Conservation (phyloP, 2,888 invertebrate genomes). For the Portevinia maculata region DNA sequence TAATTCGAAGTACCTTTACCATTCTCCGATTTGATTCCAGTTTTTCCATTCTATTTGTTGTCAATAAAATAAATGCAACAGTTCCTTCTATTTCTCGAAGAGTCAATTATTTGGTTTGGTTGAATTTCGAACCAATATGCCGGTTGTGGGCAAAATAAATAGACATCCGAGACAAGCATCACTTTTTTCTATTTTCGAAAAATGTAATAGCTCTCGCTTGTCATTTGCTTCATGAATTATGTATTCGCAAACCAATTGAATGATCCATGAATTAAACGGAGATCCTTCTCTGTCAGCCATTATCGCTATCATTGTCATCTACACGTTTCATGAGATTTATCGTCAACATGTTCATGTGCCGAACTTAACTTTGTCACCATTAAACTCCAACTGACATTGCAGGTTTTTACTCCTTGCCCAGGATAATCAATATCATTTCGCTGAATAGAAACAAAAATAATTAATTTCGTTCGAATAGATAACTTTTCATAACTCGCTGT, state of each 20-base stretch:
- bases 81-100: too few species aligned
- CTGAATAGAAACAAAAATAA: slow-evolving; percentile 53
- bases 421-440: slow-evolving; percentile 49
- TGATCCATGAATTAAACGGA: slow-evolving; percentile 40
- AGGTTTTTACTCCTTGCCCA: not conserved
- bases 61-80: too few species aligned
- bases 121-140: too few species aligned
- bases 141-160: too few species aligned
- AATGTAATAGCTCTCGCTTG: not conserved
- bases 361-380: slow-evolving; percentile 42
- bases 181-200: not conserved
- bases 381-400: not conserved
- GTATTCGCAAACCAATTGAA: slow-evolving; percentile 48
- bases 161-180: not conserved
- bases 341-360: slow-evolving; percentile 5
- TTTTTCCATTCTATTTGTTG: too few species aligned
- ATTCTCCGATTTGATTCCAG: too few species aligned
- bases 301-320: slow-evolving; percentile 24
- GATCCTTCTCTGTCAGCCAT: slow-evolving; percentile 35
- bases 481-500: slow-evolving; percentile 52
- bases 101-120: too few species aligned
- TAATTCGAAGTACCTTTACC: too few species aligned
- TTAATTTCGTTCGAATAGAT: slow-evolving; percentile 47
- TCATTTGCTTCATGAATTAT: slow-evolving; percentile 45
- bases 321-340: slow-evolving; percentile 17